Evolutionary conservation across 2,888 invertebrate species (phyloP), one percentile per base, ranked within the genome.

Genomic region (Pristionchus maxplancki): DNA sequence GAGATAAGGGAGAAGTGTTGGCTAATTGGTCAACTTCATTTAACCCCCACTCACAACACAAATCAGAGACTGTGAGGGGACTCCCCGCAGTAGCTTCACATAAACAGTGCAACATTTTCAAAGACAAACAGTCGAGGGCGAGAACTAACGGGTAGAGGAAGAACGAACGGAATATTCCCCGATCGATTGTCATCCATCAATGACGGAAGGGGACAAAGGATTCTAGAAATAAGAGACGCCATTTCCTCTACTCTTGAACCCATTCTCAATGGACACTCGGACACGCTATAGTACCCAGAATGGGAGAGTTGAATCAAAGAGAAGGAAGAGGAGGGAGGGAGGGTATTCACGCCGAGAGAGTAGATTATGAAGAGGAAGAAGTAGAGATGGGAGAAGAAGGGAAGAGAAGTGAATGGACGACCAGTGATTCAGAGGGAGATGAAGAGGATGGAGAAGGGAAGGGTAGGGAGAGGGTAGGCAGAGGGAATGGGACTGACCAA

Each of bases 301-400:
- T 28, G 31, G 31, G 64, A 34, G 64, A 64, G 64, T 64, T 64
- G 64, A 64, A 64, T 64, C 64, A 64, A 64, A 64, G 64, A 31
- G 31, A 64, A 64, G 31, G 31, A 28, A 31, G 31, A 20, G 64
- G 17, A 17, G 3, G 15, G 28, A 6, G 31, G 31, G 37, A 34
- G 71, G 31, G 71, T 37, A 71, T 71, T 71, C 71, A 71, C 37
- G 71, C 37, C 71, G 71, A 71, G 50, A 81, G 81, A 81, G 81
- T 44, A 81, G 81, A 81, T 48, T 44, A 81, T 48, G 81, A 81
- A 81, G 81, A 48, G 50, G 81, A 81, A 81, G 81, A 48, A 81
- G 81, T 37, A 78, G 44, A 78, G 78, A 78, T 31, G 37, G 34
- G 82, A 44, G 88, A 88, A 20, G 44, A 24, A 82, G 64, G 58